These are phyloP conservation scores for Oopsacas minuta DNA, from an alignment of 37 sponge, comb jelly and placozoan genomes.

Conservation along the genomic window DNA sequence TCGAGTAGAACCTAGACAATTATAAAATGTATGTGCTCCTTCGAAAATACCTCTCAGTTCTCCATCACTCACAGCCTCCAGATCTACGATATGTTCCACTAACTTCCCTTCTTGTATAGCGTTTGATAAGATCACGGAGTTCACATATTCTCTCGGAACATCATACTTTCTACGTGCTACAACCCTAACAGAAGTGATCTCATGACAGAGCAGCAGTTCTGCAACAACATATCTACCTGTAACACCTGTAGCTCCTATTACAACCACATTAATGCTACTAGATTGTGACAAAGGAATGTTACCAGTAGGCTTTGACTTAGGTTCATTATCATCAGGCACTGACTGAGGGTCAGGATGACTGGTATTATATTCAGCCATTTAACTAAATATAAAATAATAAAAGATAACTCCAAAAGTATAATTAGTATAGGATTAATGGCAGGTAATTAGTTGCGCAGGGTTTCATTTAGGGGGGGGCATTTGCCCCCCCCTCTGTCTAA, in stretches of 20 bases:
- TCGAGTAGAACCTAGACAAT: constrained; percentile 58
- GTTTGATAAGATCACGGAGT: not conserved
- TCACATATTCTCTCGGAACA: not conserved
- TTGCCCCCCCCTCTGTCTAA: too few species aligned
- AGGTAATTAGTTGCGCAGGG: too few species aligned
- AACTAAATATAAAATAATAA: too few species aligned
- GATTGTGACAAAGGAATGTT: too few species aligned
- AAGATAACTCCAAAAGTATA: too few species aligned
- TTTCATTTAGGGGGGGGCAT: too few species aligned
- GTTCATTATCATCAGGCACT: not conserved
- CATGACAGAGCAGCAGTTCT: constrained; percentile 36
- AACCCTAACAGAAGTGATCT: not conserved
- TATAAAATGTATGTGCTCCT: constrained; percentile 53
- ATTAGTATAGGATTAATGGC: too few species aligned
- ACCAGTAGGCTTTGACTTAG: not conserved
- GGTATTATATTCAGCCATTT: too few species aligned
- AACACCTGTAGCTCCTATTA: constrained; percentile 68
- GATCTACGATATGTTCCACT: constrained; percentile 47
- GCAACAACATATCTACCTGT: constrained; percentile 47
- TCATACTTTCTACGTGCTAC: constrained; percentile 6
- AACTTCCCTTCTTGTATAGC: constrained; percentile 30
- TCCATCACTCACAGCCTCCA: constrained; percentile 51
- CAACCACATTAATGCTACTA: constrained; percentile 35
- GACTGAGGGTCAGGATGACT: too few species aligned
- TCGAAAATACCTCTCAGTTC: constrained; percentile 40